These are phyloP conservation scores for Gobiocypris rarus DNA, from an alignment of 2,113 vertebrate genomes.

Conservation along the genomic window DNA sequence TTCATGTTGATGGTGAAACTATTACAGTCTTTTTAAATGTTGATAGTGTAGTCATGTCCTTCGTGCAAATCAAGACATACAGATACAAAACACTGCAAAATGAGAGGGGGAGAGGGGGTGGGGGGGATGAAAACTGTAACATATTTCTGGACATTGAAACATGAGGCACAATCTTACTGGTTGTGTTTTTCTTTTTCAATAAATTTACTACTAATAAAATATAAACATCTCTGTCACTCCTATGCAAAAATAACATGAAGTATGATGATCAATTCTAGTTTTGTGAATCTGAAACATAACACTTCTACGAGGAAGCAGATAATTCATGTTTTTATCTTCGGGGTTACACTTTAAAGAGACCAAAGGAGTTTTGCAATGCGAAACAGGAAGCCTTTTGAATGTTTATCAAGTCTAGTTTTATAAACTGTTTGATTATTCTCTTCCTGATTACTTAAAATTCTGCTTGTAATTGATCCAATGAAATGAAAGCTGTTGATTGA, in stretches of 20 bases:
- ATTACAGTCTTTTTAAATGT: slow-evolving; percentile 74
- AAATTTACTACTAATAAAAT: slow-evolving; percentile 81
- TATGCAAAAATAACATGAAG: slow-evolving; percentile 9
- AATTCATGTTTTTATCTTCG: neutral
- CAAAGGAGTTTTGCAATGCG: neutral
- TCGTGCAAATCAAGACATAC: slow-evolving; percentile 71
- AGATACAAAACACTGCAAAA: slow-evolving; percentile 60
- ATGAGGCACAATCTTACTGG: slow-evolving; percentile 71
- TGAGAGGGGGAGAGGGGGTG: slow-evolving; percentile 54
- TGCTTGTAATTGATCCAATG: slow-evolving; percentile 59
- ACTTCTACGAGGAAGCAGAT: neutral
- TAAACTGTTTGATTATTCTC: slow-evolving; percentile 64
- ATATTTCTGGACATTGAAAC: slow-evolving; percentile 74
- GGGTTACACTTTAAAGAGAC: neutral
- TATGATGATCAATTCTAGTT: neutral
- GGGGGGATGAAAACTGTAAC: slow-evolving; percentile 69
- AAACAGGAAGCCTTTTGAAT: slow-evolving; percentile 58
- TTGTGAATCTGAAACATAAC: neutral
- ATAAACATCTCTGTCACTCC: neutral
- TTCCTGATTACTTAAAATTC: slow-evolving; percentile 69
- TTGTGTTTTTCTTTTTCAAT: slow-evolving; percentile 80
- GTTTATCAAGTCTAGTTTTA: slow-evolving; percentile 53
- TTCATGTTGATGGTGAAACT: slow-evolving; percentile 67
- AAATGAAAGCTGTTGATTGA: slow-evolving; percentile 47
- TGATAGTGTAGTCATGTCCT: slow-evolving; percentile 74